Evolutionary conservation across 2,888 invertebrate genomes (phyloP).

Genomic region (Tryphoninae sp.): DNA sequence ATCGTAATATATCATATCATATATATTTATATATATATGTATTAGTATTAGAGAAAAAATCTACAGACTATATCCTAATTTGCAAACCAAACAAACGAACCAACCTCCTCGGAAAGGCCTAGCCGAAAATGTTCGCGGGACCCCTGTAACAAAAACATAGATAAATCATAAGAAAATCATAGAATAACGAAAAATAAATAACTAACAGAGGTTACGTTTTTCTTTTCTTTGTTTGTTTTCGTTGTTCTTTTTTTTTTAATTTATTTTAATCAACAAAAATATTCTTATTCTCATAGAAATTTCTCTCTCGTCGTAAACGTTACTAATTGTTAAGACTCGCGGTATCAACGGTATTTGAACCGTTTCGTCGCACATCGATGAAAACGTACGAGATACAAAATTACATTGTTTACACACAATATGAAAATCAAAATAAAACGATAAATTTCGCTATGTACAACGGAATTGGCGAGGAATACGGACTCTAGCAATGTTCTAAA

Average conservation of each 20-base stretch:
- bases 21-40: conserved; percentile 58
- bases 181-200: conserved; percentile 74
- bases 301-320: not conserved
- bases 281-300: not conserved
- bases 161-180: conserved; percentile 80
- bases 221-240: conserved; percentile 32
- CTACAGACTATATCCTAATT: conserved; percentile 79
- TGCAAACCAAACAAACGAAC: conserved; percentile 80
- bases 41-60: conserved; percentile 72
- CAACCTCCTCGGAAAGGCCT: conserved; percentile 81
- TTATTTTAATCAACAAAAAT: too few relatives aligned
- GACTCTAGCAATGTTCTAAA: too few relatives aligned
- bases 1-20: conserved; percentile 52
- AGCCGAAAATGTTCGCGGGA: conserved; percentile 80
- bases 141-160: conserved; percentile 81
- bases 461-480: too few relatives aligned
- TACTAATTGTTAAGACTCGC: too few relatives aligned
- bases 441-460: too few relatives aligned
- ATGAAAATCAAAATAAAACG: too few relatives aligned
- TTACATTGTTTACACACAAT: too few relatives aligned
- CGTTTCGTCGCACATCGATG: too few relatives aligned
- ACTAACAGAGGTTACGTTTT: conserved; percentile 62
- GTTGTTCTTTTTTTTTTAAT: conserved; percentile 21
- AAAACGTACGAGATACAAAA: too few relatives aligned
- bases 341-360: too few relatives aligned